Conservation (phyloP, 1,140 invertebrate genomes). For the Spodoptera frugiperda region DNA sequence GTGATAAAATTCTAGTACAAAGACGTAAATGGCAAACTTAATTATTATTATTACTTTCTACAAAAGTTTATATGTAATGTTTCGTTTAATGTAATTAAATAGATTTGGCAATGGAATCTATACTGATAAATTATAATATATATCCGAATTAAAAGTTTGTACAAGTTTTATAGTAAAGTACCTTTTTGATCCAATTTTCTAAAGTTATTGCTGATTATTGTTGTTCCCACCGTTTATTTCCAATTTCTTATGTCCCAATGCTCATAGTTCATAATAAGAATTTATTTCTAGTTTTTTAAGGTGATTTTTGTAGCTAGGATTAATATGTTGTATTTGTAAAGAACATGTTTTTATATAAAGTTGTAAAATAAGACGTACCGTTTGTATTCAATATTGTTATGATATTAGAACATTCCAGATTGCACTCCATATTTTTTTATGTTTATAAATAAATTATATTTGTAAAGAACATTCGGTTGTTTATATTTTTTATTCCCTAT, state of each 20-base stretch:
- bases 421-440: conserved; percentile 38
- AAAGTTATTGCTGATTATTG: neutral
- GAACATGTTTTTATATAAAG: conserved; percentile 27
- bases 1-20: conserved; percentile 1
- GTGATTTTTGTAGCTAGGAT: neutral
- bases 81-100: too few relatives aligned
- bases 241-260: neutral
- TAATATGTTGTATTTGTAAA: conserved; percentile 30
- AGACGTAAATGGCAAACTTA: neutral
- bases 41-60: too few relatives aligned
- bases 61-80: too few relatives aligned
- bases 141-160: too few relatives aligned
- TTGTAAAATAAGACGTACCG: conserved; percentile 26
- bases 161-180: neutral
- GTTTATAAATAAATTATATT: conserved; percentile 45
- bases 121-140: too few relatives aligned
- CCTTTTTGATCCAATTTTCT: neutral
- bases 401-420: conserved; percentile 36
- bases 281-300: conserved; percentile 26
- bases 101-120: too few relatives aligned
- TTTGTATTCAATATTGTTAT: conserved; percentile 40
- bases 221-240: conserved; percentile 3
- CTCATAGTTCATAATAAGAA: neutral
- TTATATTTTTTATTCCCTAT: too few relatives aligned
- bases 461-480: neutral